Conservation (phyloP, 2,888 invertebrate species). For the Elysia crispata region DNA sequence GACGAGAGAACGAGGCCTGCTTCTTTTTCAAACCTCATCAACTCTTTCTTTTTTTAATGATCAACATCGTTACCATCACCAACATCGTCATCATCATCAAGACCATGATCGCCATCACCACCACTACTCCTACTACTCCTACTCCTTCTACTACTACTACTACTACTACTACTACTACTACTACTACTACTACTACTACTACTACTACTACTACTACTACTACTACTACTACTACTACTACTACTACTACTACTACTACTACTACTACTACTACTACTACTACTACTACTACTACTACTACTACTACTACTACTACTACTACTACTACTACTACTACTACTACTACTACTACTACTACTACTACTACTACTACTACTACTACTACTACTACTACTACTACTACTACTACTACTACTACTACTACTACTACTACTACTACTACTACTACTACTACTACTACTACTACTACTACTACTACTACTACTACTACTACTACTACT, state of each 20-base stretch:
- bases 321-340: slow-evolving; percentile 38
- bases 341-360: slow-evolving; percentile 40
- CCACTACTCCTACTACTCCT: too few relatives aligned
- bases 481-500: slow-evolving; percentile 15
- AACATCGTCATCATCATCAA: too few relatives aligned
- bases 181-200: slow-evolving; percentile 7
- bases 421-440: slow-evolving; percentile 38
- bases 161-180: too few relatives aligned
- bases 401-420: slow-evolving; percentile 42
- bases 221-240: not conserved
- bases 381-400: slow-evolving; percentile 46
- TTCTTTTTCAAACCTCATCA: too few relatives aligned
- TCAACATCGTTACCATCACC: too few relatives aligned
- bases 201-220: not conserved
- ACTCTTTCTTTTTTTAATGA: not conserved
- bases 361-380: slow-evolving; percentile 46
- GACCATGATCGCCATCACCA: too few relatives aligned
- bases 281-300: slow-evolving; percentile 31
- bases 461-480: slow-evolving; percentile 40
- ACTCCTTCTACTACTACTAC: too few relatives aligned
- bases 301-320: slow-evolving; percentile 28
- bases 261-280: slow-evolving; percentile 33
- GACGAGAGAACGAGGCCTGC: too few relatives aligned
- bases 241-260: slow-evolving; percentile 17
- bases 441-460: slow-evolving; percentile 40